Evolutionary conservation across 2,888 invertebrate species (phyloP).

Genomic region (Synanthedon andrenaeformis): DNA sequence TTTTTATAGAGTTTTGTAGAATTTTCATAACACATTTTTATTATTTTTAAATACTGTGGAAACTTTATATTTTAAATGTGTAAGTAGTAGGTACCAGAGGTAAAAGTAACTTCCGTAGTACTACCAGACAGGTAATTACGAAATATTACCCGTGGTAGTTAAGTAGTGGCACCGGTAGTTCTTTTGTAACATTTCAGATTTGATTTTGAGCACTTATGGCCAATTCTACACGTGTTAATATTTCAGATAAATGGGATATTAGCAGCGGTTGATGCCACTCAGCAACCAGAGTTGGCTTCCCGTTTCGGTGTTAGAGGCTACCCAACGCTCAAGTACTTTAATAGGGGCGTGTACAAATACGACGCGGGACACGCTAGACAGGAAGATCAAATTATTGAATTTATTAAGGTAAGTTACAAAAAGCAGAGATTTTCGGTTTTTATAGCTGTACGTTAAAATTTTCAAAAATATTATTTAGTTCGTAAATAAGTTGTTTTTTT

Average conservation of each 20-base stretch:
- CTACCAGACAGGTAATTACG: no score
- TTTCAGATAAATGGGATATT: conserved; percentile 76
- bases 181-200: no score
- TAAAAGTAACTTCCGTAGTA: no score
- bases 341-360: conserved; percentile 80
- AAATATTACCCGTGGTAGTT: no score
- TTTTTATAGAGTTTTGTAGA: no score
- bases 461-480: background rate
- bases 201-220: no score
- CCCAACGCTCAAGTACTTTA: conserved; percentile 84
- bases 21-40: no score
- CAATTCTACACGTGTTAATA: no score
- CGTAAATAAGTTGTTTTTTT: background rate
- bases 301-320: conserved; percentile 82
- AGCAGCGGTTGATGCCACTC: conserved; percentile 89
- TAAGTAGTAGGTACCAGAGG: no score
- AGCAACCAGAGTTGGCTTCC: conserved; percentile 76
- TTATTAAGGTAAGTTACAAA: conserved; percentile 73
- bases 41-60: no score
- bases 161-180: no score
- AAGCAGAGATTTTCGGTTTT: background rate
- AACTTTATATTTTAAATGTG: no score
- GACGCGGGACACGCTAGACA: conserved; percentile 84
- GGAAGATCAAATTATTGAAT: conserved; percentile 81
- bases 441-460: background rate